Evolutionary conservation across 2,113 vertebrate genomes (phyloP).

Genomic region (Callionymus lyra): DNA sequence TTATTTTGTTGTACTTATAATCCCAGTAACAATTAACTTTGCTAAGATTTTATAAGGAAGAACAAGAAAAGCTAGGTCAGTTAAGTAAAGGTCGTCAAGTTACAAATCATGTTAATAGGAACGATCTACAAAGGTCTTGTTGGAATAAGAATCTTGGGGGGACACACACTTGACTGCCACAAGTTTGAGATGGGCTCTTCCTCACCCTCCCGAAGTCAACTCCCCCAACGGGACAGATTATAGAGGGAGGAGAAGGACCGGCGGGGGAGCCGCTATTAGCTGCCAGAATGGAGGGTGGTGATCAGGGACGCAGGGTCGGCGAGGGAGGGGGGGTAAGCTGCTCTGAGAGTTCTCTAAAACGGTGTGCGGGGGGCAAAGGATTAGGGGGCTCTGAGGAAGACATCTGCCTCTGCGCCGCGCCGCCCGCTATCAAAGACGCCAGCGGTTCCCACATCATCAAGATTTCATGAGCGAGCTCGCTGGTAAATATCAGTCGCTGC

Average conservation of each 20-base stretch:
- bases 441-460: constrained; percentile 69
- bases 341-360: constrained; percentile 63
- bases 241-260: constrained; percentile 59
- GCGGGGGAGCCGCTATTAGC: constrained; percentile 53
- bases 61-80: no score
- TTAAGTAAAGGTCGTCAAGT: no score
- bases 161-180: constrained; percentile 52
- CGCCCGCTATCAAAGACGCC: constrained; percentile 69
- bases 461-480: constrained; percentile 68
- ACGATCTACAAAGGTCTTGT: no score
- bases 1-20: no score
- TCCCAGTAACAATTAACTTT: no score
- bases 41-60: no score
- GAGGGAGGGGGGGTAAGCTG: constrained; percentile 54
- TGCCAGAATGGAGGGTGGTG: constrained; percentile 41
- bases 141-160: constrained; percentile 3
- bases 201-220: constrained; percentile 31
- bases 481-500: constrained; percentile 65
- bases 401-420: constrained; percentile 68
- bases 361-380: constrained; percentile 63
- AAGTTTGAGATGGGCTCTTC: constrained; percentile 53
- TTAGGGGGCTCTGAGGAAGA: constrained; percentile 71
- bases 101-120: no score
- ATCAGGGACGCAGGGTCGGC: constrained; percentile 37
- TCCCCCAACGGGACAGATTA: constrained; percentile 63